These are phyloP conservation scores for Drosophila insularis DNA, from an alignment of 1,140 invertebrate species.

Conservation along the genomic window DNA sequence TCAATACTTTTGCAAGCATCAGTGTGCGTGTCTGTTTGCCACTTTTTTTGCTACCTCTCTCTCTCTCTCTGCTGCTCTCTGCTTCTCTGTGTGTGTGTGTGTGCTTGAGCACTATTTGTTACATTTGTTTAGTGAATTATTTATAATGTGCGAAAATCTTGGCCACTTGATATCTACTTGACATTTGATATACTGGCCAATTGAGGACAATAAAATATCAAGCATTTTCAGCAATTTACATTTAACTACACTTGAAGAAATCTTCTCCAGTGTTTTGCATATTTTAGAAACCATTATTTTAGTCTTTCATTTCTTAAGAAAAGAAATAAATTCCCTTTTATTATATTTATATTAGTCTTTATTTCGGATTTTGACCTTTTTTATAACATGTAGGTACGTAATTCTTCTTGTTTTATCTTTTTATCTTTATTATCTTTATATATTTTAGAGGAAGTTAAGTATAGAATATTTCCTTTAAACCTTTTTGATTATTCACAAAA, in stretches of 20 bases:
- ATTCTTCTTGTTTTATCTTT: too few species aligned
- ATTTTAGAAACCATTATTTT: too few species aligned
- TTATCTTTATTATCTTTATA: too few species aligned
- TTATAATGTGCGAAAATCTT: constrained; percentile 63
- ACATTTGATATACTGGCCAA: constrained; percentile 49
- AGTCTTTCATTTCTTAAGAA: too few species aligned
- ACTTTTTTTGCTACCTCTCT: not conserved
- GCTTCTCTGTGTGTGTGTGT: not conserved
- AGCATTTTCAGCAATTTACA: constrained; percentile 1
- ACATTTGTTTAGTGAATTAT: constrained; percentile 66
- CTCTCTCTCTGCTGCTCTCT: not conserved
- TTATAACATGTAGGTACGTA: too few species aligned
- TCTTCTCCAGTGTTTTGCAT: too few species aligned
- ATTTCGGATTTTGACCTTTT: too few species aligned
- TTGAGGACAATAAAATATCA: constrained; percentile 21
- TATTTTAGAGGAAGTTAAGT: too few species aligned
- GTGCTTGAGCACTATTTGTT: constrained; percentile 40
- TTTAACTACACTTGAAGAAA: not conserved
- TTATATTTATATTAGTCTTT: too few species aligned
- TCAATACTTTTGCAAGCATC: constrained; percentile 29
- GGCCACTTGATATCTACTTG: constrained; percentile 50
- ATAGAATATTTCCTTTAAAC: too few species aligned
- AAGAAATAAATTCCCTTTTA: too few species aligned
- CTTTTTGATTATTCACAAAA: too few species aligned
- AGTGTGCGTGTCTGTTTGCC: constrained; percentile 7